Base-by-base conservation (phyloP, 53 echinoderm and acorn worm genomes). In the Henricia sp. region DNA sequence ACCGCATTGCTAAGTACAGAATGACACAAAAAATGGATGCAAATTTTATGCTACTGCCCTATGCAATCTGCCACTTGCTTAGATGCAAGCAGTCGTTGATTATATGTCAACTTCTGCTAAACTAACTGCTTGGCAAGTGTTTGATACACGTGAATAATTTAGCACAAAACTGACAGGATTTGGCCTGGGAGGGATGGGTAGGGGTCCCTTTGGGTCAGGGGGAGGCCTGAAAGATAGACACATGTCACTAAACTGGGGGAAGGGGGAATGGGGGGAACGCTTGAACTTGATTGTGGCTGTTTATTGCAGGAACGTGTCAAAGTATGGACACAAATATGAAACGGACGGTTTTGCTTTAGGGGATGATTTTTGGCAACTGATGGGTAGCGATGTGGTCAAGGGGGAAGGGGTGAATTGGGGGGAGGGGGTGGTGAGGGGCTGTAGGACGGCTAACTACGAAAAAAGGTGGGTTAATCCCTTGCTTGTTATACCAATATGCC, bases 321-420 rank as follows among this genome's bases (percentile, higher is more conserved):
- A 73, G 58, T 75, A 75, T 75, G 75, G 38, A 75, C 58, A 75
- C 75, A 75, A 75, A 75, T 75, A 75, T 75, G 75, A 56, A 75
- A 75, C 75, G 58, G 75, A 36, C 39, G 21, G 33, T 52, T 16
- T 75, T n/a, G 75, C 75, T 35, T 17, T 26, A 40, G 54, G 75
- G n/a, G 38, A 75, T 39, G 56, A 40, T n/a, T 33, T 57, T 63
- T 35, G 34, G 33, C 34, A n/a, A n/a, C n/a, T n/a, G n/a, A n/a
- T n/a, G n/a, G n/a, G 63, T 17, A 68, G 68, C 21, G 38, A 40
- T 40, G 9, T 63, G 34, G 64, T 63, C 64, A 63, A 35, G 17
- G 21, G 19, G n/a, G 11, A 67, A 17, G 1, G n/a, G 32, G 39
- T 19, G 39, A 38, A 17, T 19, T 30, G 10, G 64, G 35, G 33